Evolutionary conservation across 2,797 vertebrate genomes (phyloP), one percentile per base, ranked within the genome.

Genomic region (Champsocephalus gunnari): DNA sequence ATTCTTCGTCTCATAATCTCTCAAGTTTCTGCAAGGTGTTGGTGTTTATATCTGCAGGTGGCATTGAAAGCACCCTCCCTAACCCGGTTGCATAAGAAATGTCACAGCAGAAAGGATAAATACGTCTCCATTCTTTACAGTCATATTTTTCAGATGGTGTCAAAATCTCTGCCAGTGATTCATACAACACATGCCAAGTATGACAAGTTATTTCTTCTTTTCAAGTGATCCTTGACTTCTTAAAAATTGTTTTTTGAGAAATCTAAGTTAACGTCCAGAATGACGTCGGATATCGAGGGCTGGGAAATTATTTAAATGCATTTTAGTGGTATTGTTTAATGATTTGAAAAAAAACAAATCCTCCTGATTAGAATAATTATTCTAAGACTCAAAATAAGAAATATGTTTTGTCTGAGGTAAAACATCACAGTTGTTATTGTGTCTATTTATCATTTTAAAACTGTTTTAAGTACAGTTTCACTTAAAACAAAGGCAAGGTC

Each of bases 11-110:
- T 32, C 34, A 19, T 44, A 44, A 68, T 69, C 12, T 55, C 17
- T 21, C 65, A 34, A 12, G 32, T 45, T 62, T 66, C 10, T 12
- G 32, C 12, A 2, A 44, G 16, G 45, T 71, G 71, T 62, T 44
- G 65, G 47, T 71, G 44, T 74, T 72, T 69, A 24, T 64, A 45
- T 58, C 63, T 45, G 65, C 9, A 53, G 70, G 41, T 65, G 49
- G 38, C 59, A 44, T 48, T 71, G 21, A 66, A 60, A 70, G 44
- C 21, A 63, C n/a, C 17, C 53, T 58, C 17, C 28, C 28, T 66
- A 24, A 14, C 28, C 28, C 4, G 19, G 57, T 48, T 57, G 55
- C 49, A 21, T 38, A 76, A 41, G 34, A 51, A 17, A 16, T 56
- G 24, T 73, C 61, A 21, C 5, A 66, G 32, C 58, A 44, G 34